Evolutionary conservation across 2,888 invertebrate genomes (phyloP), one percentile per base, ranked within the genome.

Genomic region (Poecilus cupreus): DNA sequence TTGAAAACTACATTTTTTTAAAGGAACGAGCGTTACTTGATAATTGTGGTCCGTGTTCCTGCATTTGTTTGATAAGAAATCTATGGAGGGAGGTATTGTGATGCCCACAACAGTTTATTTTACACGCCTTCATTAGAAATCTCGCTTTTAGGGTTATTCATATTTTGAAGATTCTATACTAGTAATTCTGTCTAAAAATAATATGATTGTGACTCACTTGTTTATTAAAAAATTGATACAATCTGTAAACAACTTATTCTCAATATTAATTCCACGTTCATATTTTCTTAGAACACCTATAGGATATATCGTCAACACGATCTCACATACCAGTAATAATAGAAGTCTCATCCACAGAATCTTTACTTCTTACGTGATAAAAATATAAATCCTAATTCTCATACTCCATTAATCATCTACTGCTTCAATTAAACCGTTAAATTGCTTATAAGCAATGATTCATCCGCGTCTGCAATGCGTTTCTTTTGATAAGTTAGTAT

Each of bases 391-490:
- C 13, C 11, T n/a, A n/a, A 8, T 43, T 32, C 4, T 32, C 4
- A 32, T 32, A 8, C 32, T 32, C 8, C 32, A 43, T 24, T 60
- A 54, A 60, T 60, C 60, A 60, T 54, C 49, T 54, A 11, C 4
- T 24, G 5, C 11, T 60, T 26, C 13, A 43, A 60, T 24, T 60
- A 22, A 26, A 3, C 60, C 26, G 11, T 60, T 60, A 60, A 60
- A 60, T 60, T 60, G 60, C 26, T 60, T 60, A 60, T 60, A 24
- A 60, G 60, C 22, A 60, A 10, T 60, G 60, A 60, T 60, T 60
- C 60, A 60, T 60, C 60, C 4, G 60, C 60, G 60, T 60, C 24
- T 26, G 60, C 60, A 26, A 60, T 60, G 60, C 26, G 11, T 60
- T 60, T 24, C 26, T n/a, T 24, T 60, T 60, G 60, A 60, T 60